A percentile compares a stretch with the other conserved stretches of the same genome.
Evolutionary conservation across 2,113 vertebrate genomes (phyloP).

Genomic region (Cyprinodon tularosa): DNA sequence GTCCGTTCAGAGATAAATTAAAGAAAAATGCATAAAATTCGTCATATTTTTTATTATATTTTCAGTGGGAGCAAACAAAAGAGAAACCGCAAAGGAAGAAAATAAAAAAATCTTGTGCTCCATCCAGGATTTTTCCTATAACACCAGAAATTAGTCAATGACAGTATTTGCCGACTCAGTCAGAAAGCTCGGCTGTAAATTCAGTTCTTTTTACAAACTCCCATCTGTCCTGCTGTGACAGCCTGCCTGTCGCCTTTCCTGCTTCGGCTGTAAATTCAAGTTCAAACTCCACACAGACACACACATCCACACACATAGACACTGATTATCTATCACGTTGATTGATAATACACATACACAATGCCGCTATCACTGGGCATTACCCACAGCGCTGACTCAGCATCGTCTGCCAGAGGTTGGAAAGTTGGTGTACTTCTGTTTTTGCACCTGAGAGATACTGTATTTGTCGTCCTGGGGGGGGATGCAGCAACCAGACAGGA

Average conservation of each 20-base stretch:
- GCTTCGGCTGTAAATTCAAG: constrained; percentile 37
- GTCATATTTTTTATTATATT: background rate
- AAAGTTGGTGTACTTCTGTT: constrained; percentile 18
- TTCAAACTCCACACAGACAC: constrained; percentile 25
- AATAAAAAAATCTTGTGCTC: background rate
- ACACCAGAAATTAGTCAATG: background rate
- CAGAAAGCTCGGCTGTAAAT: background rate
- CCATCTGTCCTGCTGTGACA: constrained; percentile 9
- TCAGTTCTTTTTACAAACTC: constrained; percentile 4
- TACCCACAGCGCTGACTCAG: constrained; percentile 39
- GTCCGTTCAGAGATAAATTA: too few relatives aligned
- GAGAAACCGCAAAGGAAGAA: background rate
- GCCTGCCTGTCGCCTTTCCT: constrained; percentile 12
- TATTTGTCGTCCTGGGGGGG: constrained; percentile 20
- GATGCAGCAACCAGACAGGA: constrained; percentile 40
- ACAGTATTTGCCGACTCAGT: background rate
- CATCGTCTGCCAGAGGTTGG: constrained; percentile 31
- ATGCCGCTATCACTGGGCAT: constrained; percentile 27
- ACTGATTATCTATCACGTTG: constrained; percentile 48
- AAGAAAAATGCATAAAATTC: background rate
- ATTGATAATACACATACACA: constrained; percentile 41
- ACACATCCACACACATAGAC: constrained; percentile 5
- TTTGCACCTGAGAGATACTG: background rate
- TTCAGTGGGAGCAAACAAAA: too few relatives aligned
- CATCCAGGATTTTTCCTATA: background rate